Percentiles rank a stretch among this genome's conserved stretches.
phyloP scores from a whole-genome alignment of 1,140 invertebrate genomes.

The Telenomus remus region DNA sequence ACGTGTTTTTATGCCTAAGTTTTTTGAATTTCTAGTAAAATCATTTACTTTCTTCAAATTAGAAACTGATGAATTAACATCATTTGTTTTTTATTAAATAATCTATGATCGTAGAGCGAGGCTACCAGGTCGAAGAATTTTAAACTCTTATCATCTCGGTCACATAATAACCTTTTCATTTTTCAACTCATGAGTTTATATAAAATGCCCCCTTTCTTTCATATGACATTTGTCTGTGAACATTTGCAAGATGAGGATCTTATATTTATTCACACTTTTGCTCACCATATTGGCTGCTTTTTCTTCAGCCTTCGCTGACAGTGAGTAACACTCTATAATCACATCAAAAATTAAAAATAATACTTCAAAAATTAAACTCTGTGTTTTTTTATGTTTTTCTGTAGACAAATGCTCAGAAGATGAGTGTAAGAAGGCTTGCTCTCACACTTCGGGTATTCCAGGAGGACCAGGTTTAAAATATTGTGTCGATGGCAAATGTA shows the following conservation, averaged over 20 bases:
- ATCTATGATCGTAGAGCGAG: neutral
- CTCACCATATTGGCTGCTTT: conserved; percentile 38
- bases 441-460: conserved; percentile 43
- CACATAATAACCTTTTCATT: conserved; percentile 15
- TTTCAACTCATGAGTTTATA: conserved; percentile 32
- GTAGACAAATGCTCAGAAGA: conserved; percentile 53
- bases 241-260: conserved; percentile 46
- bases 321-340: conserved; percentile 15
- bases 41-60: no score
- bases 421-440: conserved; percentile 52
- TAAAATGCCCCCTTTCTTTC: conserved; percentile 28
- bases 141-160: conserved; percentile 34
- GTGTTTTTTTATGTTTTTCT: conserved; percentile 6
- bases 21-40: no score
- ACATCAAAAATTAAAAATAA: neutral
- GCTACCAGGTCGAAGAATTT: conserved; percentile 15
- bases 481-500: conserved; percentile 57
- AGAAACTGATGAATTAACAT: no score
- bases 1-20: no score
- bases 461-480: conserved; percentile 57
- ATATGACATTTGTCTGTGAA: conserved; percentile 14
- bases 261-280: conserved; percentile 34
- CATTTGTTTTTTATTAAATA: no score
- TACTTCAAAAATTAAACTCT: neutral
- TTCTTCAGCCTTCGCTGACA: conserved; percentile 30